Evolutionary conservation across 2,888 invertebrate genomes (phyloP).

Genomic region (Bugula neritina): DNA sequence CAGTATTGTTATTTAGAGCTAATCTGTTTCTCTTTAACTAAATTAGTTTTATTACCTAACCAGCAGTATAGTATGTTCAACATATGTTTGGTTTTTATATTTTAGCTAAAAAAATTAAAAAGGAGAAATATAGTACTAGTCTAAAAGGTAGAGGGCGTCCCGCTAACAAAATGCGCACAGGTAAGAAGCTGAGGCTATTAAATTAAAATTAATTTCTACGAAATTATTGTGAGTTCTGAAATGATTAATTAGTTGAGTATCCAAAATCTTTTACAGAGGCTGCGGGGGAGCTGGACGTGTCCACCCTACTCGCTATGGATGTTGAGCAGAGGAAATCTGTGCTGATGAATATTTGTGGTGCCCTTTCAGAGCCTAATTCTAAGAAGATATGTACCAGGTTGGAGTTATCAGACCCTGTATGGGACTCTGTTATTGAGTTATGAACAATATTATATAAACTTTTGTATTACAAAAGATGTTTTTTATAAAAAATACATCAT

Average conservation of each 20-base stretch:
- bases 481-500: too few species aligned
- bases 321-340: not conserved
- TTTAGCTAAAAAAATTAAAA: constrained; percentile 44
- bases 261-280: not conserved
- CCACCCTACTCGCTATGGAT: constrained; percentile 1
- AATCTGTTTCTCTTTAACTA: too few species aligned
- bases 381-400: constrained; percentile 66
- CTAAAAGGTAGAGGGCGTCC: not conserved
- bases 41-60: too few species aligned
- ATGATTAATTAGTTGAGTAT: too few species aligned
- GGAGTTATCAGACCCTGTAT: not conserved
- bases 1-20: too few species aligned
- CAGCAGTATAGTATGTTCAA: too few species aligned
- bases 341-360: constrained; percentile 16
- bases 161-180: not conserved
- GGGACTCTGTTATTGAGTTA: too few species aligned
- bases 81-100: constrained; percentile 28
- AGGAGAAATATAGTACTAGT: constrained; percentile 35
- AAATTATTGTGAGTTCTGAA: too few species aligned
- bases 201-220: too few species aligned
- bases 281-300: constrained; percentile 5
- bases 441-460: too few species aligned
- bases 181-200: too few species aligned
- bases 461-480: too few species aligned
- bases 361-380: constrained; percentile 60